Evolutionary conservation across 2,113 vertebrate genomes (phyloP), one percentile per base, ranked within the genome.

Genomic region (Macquaria australasica): DNA sequence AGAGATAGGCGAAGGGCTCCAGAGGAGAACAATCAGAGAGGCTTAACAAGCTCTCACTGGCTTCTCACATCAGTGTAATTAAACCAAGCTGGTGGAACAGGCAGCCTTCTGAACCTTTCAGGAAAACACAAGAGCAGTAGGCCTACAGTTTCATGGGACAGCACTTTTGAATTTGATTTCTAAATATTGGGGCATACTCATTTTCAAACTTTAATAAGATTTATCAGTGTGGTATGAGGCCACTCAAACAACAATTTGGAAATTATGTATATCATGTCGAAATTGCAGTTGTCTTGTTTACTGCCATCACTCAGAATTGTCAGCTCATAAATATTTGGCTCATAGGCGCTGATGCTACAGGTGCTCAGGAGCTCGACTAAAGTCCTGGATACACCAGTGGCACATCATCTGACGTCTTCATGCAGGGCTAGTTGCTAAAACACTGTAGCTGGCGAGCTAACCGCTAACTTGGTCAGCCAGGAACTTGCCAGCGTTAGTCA

Each of bases 21-120:
- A 23, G 76, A 92, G 87, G 88, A 94, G 81, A 82, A 92, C 92
- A 93, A 92, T 90, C 92, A 87, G 63, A 81, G 80, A 88, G 84
- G 88, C 80, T 92, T 93, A 94, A 92, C 91, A 88, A 92, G 88
- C 87, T 88, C 86, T 84, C 63, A 8, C 80, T 58, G 84, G 79
- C 84, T 90, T 72, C 85, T 87, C 82, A 84, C 78, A 68, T 89
- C 83, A 77, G 31, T 43, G 83, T 86, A 92, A 94, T 91, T 89
- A 93, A 85, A 84, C 37, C 63, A 48, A 72, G 88, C 82, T 63
- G 60, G 63, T 84, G 87, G 84, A 92, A 82, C 78, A 84, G 74
- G 73, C 77, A 48, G 67, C 55, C 66, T 28, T 81, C 43, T 78
- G 74, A 83, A 83, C 58, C 51, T 25, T 58, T 58, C 84, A 70